These are phyloP conservation scores for Aelia acuminata DNA, from an alignment of 2,888 invertebrate species.

Conservation along the genomic window DNA sequence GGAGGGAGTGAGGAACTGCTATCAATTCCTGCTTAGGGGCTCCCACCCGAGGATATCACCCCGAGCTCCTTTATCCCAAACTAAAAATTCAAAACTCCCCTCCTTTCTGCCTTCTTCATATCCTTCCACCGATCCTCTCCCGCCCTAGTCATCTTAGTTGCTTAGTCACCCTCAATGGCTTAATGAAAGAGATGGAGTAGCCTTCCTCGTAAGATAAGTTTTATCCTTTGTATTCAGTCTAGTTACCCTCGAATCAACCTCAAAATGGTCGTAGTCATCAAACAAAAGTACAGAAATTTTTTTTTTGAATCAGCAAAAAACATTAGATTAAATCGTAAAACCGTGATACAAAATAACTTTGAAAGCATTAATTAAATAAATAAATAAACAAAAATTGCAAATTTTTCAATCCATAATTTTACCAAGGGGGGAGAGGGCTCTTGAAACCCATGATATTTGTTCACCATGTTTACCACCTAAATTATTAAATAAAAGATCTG, in stretches of 20 bases:
- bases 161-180: slow-evolving; percentile 3
- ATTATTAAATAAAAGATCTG: no score
- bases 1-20: not conserved
- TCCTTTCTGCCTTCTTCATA: not conserved
- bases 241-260: not conserved
- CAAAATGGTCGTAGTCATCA: no score
- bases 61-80: slow-evolving; percentile 45
- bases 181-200: not conserved
- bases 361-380: no score
- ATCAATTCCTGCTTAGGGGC: slow-evolving; percentile 55
- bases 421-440: no score
- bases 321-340: no score
- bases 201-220: not conserved
- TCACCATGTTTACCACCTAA: no score
- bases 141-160: not conserved
- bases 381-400: no score
- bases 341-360: no score
- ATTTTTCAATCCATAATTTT: no score
- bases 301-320: no score
- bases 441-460: no score
- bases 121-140: not conserved
- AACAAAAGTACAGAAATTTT: no score
- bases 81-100: slow-evolving; percentile 52
- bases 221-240: not conserved
- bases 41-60: not conserved